Percentiles rank a stretch among this genome's conserved stretches.
Conservation (phyloP, 2,888 invertebrate genomes). For the Pemphredon lugubris region DNA sequence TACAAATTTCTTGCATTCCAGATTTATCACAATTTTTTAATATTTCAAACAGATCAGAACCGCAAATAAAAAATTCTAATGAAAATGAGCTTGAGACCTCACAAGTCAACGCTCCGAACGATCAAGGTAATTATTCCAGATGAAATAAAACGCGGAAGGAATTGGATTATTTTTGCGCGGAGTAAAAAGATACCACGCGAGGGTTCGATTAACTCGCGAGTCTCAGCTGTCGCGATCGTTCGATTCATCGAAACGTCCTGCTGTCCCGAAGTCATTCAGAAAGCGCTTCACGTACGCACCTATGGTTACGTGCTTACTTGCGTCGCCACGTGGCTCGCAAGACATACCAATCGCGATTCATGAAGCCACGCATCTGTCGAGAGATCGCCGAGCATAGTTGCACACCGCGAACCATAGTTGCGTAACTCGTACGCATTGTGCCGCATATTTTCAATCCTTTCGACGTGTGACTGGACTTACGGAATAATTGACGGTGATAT, state of each 20-base stretch:
- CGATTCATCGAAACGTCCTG: constrained; percentile 42
- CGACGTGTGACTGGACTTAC: not conserved
- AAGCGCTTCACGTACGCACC: constrained; percentile 54
- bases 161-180: not conserved
- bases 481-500: not conserved
- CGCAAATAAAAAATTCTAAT: too few relatives aligned
- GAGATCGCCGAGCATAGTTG: constrained; percentile 32
- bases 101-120: too few relatives aligned
- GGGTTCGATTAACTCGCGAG: not conserved
- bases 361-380: constrained; percentile 40
- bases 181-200: not conserved
- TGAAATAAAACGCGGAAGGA: too few relatives aligned
- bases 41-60: too few relatives aligned
- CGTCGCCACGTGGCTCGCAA: constrained; percentile 54
- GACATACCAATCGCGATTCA: constrained; percentile 62
- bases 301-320: constrained; percentile 38
- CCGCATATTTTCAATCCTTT: constrained; percentile 19
- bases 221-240: not conserved
- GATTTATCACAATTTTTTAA: too few relatives aligned
- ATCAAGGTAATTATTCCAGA: too few relatives aligned
- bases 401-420: constrained; percentile 18
- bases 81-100: too few relatives aligned
- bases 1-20: too few relatives aligned
- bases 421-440: constrained; percentile 17
- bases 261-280: constrained; percentile 30